Evolutionary conservation across 2,888 invertebrate genomes (phyloP), one percentile per base, ranked within the genome.

Genomic region (Hoplodrina ambigua): DNA sequence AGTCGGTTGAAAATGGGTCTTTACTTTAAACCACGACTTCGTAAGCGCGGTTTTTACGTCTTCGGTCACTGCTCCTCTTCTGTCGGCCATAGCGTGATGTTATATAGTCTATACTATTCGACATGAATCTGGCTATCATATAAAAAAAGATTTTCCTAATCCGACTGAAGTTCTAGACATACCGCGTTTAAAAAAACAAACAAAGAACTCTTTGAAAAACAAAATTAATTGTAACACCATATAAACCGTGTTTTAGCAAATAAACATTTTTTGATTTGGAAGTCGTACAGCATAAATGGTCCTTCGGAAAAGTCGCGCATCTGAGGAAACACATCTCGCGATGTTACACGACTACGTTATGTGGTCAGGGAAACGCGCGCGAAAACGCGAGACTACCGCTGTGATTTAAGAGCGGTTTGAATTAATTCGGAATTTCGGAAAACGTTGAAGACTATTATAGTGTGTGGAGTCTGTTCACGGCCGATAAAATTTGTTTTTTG

Each of bases 341-440:
- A 67, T 44, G 56, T 63, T 54, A 53, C 71, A 46, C 56, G 60
- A 58, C 81, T 78, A 75, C 69, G 72, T 59, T 70, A 80, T 64
- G 44, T 65, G 78, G 61, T 74, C 63, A 69, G 63, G 62, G 65
- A 72, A 75, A 62, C 67, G 70, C 56, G 50, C 17, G 61, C 41
- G 46, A 56, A 50, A 56, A 53, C 46, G 72, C 56, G 62, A 11
- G 20, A 46, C 33, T 50, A 56, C 46, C 37, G 56, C 49, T 74
- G 65, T 75, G 78, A 75, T 71, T 58, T 69, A 82, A 63, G 66
- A 37, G 44, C 54, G 59, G 54, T 72, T 50, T 54, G 61, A 76
- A 83, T 83, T 81, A 76, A 81, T 78, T 66, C 49, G 63, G 72
- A 13, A 41, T 41, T 41, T 41, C 41, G 41, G 11, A 70, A 83